Base-by-base conservation (phyloP, 1,140 invertebrate genomes). In the Oscheius sp. region DNA sequence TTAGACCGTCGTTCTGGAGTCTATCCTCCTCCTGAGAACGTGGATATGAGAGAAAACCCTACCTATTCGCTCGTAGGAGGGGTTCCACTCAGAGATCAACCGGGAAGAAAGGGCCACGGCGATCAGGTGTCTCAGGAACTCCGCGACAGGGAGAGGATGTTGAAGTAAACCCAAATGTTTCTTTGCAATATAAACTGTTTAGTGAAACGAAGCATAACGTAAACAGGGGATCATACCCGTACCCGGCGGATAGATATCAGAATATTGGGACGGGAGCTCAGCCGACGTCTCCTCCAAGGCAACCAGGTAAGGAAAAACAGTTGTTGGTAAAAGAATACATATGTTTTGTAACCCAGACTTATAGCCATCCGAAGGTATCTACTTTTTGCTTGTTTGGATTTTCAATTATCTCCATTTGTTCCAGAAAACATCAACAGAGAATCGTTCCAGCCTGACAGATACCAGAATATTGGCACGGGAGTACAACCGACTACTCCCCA, bases 1-100 rank as follows among this genome's bases (percentile, higher is more conserved):
- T 42, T n/a, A 42, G 38, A 42, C 38, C 38, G 38, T n/a, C 38
- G 38, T 42, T 42, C 38, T 42, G 49, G 49, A 55, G 49, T 55
- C 7, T 55, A 55, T 55, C 49, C 49, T 4, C 49, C 49, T 13
- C 49, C 49, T 7, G 49, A 7, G 7, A 55, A 55, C 23, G 23
- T 55, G 7, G 49, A 55, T 23, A 55, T 20, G 15, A 15, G 49
- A 13, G 23, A 55, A 7, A 55, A 23, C 28, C 49, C 49, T 7
- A 4, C 15, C 7, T 55, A 55, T 55, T 55, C 49, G 15, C 15
- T 55, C 49, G 49, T 7, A 4, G 49, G 49, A 55, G 49, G 49
- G 28, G 49, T 55, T 7, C 7, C 28, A 7, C 23, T 55, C 7
- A 7, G 49, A 7, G 49, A 55, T 23, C 49, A 55, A 26, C 7